Base-by-base conservation (phyloP, 2,888 invertebrate genomes). In the Caradrina kadenii region DNA sequence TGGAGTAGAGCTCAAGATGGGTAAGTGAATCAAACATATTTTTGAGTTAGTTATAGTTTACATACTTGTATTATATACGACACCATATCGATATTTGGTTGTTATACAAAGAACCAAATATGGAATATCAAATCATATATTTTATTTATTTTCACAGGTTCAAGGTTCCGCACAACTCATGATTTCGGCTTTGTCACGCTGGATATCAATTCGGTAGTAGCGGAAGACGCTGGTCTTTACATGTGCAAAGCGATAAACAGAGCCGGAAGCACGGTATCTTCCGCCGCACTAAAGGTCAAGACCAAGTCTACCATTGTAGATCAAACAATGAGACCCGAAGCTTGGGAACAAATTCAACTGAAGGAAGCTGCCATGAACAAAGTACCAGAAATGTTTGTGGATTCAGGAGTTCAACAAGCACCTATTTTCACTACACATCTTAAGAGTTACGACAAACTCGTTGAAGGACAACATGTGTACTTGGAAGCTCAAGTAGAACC, bases 351-450 rank as follows among this genome's bases (percentile, higher is more conserved):
- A 94, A 99, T 98, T 86, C 98, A 98, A 88, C 95, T 98, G 45
- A 98, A 99, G 90, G 99, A 99, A 96, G 98, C 98, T 17, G 98
- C 98, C 75, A 98, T 98, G 98, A 98, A 98, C 90, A 97, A 97
- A 90, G 98, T 98, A 50, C 98, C 98, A 1, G 98, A 98, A 93
- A 98, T 98, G 97, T 98, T 98, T 90, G 96, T 98, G 22, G 98
- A 98, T 87, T 97, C 97, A 4, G 97, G 98, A 69, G 98, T 98
- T 2, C 98, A 98, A 89, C 98, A 99, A 92, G 98, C 99, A 58
- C 99, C 99, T 35, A 98, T 99, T n/a, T 99, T 99, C 89, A 99
- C 98, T 4, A 98, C 98, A 31, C 99, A 99, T 88, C 96, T 99
- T 63, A 97, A 98, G 93, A 98, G 98, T 92, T 97, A 96, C 87